phyloP scores from a whole-genome alignment of 2,888 invertebrate genomes.

The Ganaspis brasiliensis region DNA sequence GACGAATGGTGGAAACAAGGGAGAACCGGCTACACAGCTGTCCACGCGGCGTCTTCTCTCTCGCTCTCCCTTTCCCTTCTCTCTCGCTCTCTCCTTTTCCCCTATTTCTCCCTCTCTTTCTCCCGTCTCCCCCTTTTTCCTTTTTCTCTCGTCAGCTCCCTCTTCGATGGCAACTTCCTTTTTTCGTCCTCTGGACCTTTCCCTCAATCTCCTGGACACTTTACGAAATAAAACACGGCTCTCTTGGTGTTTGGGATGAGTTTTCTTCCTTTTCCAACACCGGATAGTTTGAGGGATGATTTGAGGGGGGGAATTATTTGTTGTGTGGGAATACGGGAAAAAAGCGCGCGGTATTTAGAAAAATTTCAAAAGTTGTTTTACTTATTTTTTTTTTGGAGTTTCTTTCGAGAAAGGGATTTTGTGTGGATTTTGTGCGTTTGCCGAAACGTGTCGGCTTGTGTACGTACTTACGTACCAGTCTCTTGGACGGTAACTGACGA shows the following conservation, averaged over 20 bases:
- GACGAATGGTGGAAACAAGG: slow-evolving; percentile 45
- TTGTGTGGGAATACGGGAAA: no score
- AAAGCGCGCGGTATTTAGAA: no score
- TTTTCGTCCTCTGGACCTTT: no score
- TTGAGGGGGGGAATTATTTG: no score
- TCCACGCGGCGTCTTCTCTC: slow-evolving; percentile 67
- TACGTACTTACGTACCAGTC: slow-evolving; percentile 58
- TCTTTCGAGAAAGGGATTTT: slow-evolving; percentile 37
- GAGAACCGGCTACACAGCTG: slow-evolving; percentile 62
- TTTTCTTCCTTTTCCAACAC: no score
- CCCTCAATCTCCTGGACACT: no score
- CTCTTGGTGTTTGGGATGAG: no score
- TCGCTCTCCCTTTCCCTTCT: slow-evolving; percentile 50
- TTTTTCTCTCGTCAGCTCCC: neutral
- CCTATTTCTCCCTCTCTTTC: neutral
- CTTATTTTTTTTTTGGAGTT: neutral
- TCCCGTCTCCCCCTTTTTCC: neutral
- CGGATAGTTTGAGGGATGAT: no score
- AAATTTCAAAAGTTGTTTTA: neutral
- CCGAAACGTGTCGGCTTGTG: slow-evolving; percentile 49
- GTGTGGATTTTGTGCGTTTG: slow-evolving; percentile 46
- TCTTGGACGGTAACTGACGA: slow-evolving; percentile 70
- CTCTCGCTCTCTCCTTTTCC: slow-evolving; percentile 45
- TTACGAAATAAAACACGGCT: no score
- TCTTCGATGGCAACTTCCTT: no score